Base-by-base conservation (phyloP, 2,888 invertebrate genomes). In the Drosophila fungiperda region DNA sequence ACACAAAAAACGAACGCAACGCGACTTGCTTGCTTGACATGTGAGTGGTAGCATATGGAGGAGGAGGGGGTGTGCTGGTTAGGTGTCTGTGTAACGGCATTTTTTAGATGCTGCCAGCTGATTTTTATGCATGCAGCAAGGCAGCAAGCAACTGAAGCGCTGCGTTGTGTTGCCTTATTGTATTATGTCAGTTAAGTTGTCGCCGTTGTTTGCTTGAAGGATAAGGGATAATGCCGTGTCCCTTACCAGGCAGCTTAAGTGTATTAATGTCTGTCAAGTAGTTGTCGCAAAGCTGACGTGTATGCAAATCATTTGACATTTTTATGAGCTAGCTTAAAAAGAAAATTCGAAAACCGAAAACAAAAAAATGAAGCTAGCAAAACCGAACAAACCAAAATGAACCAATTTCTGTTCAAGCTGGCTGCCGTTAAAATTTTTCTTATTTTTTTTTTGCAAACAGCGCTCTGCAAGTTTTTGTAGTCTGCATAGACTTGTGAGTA, bases 211-310 rank as follows among this genome's bases (percentile, higher is more conserved):
- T 75, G 74, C 78, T 78, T 67, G 74, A 67, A 75, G 87, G 78
- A 84, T 84, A 85, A 82, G 79, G 84, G 88, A 89, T 89, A 89
- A 90, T 88, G 80, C 87, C 81, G 72, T 83, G 88, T 87, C 73
- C 82, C 68, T 65, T 70, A 72, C 76, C 74, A 76, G 76, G 75
- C 79, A 81, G 85, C 88, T 85, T 87, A 90, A 89, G 87, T 87
- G 89, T 87, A 90, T 89, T 89, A 89, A 82, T 90, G 90, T 82
- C 90, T 89, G 88, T 87, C 89, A 88, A 87, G 84, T 83, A 85
- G 84, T 85, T 83, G 85, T 78, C 79, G 80, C 75, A 78, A 71
- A 85, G 80, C 83, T 89, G 87, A 87, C 82, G 85, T 85, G 69
- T 87, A 87, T 89, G 87, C 76, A 87, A 83, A 90, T 87, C 84